Evolutionary conservation across 64 coral and sea anemone genomes (phyloP), one percentile per base, ranked within the genome.

Genomic region (Pocillopora damicornis): DNA sequence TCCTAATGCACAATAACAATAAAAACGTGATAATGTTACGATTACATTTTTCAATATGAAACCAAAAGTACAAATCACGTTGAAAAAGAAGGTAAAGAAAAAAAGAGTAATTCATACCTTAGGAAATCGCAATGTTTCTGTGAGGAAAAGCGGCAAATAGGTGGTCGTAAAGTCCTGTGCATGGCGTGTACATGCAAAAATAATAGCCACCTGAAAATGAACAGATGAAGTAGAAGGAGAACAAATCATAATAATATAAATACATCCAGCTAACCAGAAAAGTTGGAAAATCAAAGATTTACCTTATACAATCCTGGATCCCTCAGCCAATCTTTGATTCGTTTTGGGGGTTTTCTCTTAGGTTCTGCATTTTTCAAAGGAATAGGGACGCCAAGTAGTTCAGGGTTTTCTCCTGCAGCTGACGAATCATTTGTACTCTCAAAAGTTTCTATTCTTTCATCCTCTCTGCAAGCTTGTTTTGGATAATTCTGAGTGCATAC

Each of bases 71-170:
- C 15, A 77, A 16, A 37, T 77, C 15, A 15, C 7, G 0, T 37
- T 20, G 9, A 26, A 15, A 35, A 51, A 2, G 0, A 51, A 7
- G 42, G 2, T 2, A 51, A 2, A 2, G 42, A 51, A 51, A 51
- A 4, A 5, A 22, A 51, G 7, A 5, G 42, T 7, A 4, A 51
- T 15, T 68, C 16, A 36, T 62, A 81, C 78, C 59, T 35, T 58
- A n/a, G 12, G n/a, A 36, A 81, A 62, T 15, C n/a, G 58, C n/a
- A 81, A 2, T 63, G 11, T 30, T 15, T 81, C 78, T 63, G 58
- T 81, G 9, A 81, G 26, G 26, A 35, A 81, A 12, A 81, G 30
- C 15, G 78, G 78, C 16, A 81, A 81, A 63, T 81, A 81, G 30
- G 58, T 59, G 26, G 35, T 62, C 11, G 30, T 59, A 9, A 59